Conservation (phyloP, 2,113 vertebrate species). For the Anthoscopus minutus region DNA sequence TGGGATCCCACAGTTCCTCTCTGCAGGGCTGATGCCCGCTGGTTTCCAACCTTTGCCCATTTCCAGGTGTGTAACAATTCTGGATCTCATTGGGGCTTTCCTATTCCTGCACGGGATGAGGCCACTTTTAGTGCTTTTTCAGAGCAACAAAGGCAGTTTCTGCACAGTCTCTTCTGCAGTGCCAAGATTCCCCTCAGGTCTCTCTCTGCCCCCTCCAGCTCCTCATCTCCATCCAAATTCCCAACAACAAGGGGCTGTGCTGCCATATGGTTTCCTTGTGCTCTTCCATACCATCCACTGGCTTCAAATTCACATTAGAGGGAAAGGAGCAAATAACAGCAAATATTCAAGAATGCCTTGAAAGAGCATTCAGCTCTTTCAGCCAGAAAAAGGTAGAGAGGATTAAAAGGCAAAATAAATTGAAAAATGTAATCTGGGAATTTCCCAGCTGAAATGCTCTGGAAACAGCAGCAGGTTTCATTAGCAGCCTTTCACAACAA, state of each 20-base stretch:
- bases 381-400: not conserved
- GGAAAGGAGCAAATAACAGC: not conserved
- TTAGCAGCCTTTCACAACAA: not conserved
- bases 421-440: not conserved
- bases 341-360: not conserved
- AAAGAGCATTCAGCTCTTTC: not conserved
- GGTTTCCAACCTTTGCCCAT: rapidly evolving
- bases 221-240: not conserved
- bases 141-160: not conserved
- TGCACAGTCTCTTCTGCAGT: not conserved
- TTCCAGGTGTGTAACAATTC: not conserved
- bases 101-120: not conserved
- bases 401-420: not conserved
- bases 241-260: not conserved
- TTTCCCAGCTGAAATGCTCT: not conserved
- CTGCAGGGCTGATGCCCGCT: not conserved
- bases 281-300: not conserved
- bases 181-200: not conserved
- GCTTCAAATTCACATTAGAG: not conserved
- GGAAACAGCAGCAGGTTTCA: not conserved
- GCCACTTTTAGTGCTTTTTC: not conserved
- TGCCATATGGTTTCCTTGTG: not conserved
- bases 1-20: not conserved
- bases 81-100: not conserved
- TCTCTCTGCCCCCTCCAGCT: not conserved